These are phyloP conservation scores for Conomelus anceps DNA, from an alignment of 2,888 invertebrate species.

Conservation along the genomic window DNA sequence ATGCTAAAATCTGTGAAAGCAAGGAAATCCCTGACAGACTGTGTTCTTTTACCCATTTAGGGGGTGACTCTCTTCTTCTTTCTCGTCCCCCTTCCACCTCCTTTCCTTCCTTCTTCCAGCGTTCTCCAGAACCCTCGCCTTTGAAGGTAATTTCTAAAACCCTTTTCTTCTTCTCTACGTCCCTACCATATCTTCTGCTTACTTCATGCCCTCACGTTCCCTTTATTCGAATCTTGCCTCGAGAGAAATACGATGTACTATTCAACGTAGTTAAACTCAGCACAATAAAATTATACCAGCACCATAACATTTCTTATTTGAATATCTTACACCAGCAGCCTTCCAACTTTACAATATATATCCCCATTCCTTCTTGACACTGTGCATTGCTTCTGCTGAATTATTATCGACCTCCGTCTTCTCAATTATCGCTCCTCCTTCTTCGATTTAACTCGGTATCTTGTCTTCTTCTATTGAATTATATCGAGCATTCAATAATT, in stretches of 20 bases:
- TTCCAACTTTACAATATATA: background rate
- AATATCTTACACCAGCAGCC: background rate
- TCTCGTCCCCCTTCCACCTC: background rate
- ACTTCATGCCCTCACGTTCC: no score
- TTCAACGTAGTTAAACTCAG: background rate
- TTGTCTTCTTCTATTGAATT: background rate
- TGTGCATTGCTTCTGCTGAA: background rate
- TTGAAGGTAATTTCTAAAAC: background rate
- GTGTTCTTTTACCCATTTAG: constrained; percentile 24
- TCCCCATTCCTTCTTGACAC: background rate
- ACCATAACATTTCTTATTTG: background rate
- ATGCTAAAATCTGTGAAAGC: constrained; percentile 31
- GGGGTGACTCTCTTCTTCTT: background rate
- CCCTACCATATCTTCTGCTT: background rate
- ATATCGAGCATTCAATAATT: background rate
- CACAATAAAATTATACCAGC: background rate
- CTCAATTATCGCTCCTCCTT: background rate
- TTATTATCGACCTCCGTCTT: background rate
- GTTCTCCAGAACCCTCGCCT: background rate
- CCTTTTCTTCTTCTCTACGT: background rate
- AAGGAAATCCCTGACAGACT: constrained; percentile 23
- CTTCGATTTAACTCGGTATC: background rate
- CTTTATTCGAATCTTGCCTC: background rate
- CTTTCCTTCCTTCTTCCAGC: background rate
- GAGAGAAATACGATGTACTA: background rate